Evolutionary conservation across 2,113 vertebrate genomes (phyloP).

Genomic region (Mirza zaza): DNA sequence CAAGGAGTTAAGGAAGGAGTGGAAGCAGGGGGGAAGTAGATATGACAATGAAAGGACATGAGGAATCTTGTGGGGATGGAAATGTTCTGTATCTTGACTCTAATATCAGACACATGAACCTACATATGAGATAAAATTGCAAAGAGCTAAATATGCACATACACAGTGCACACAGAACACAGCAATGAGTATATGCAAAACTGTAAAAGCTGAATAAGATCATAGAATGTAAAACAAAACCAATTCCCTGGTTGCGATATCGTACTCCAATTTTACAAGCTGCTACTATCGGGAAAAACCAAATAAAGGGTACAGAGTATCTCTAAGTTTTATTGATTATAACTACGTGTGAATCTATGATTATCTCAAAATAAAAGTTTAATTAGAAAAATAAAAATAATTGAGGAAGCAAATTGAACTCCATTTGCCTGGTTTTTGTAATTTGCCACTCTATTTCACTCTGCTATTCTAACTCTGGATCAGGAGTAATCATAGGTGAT

Average conservation of each 20-base stretch:
- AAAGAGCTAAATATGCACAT: neutral
- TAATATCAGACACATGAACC: too few relatives aligned
- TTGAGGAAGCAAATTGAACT: neutral
- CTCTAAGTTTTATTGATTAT: neutral
- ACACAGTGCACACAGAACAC: neutral
- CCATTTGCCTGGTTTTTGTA: neutral
- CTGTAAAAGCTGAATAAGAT: neutral
- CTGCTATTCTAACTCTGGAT: neutral
- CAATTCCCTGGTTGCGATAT: neutral
- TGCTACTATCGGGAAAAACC: neutral
- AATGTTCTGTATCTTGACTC: neutral
- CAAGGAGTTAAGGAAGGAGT: neutral
- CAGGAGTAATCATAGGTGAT: neutral
- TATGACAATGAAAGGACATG: neutral
- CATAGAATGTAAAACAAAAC: neutral
- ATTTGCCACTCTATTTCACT: neutral
- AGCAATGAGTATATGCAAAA: neutral
- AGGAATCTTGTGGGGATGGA: accelerated
- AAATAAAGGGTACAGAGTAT: neutral
- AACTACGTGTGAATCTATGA: neutral
- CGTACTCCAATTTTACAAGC: neutral
- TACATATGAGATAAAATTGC: neutral
- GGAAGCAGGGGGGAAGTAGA: neutral
- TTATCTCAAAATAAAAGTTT: neutral
- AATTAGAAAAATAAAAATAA: neutral